Conservation (phyloP, 2,888 invertebrate species). For the Hemaris fuciformis region DNA sequence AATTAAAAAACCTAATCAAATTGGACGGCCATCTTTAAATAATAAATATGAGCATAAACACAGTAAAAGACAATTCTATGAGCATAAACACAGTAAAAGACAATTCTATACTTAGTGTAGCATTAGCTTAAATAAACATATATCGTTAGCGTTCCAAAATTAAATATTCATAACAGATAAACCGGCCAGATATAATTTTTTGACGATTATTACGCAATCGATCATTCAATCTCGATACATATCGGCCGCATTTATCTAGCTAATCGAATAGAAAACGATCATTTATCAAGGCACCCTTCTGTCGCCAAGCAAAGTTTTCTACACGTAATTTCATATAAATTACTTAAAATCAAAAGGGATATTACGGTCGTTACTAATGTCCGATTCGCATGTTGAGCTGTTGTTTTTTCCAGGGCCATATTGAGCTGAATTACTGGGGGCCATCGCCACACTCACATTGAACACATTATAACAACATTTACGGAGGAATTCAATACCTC, state of each 20-base stretch:
- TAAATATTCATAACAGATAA: conserved; percentile 28
- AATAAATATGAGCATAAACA: no score
- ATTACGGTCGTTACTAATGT: conserved; percentile 68
- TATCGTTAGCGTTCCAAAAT: conserved; percentile 19
- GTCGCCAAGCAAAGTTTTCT: conserved; percentile 50
- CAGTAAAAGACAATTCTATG: no score
- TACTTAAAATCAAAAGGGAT: conserved; percentile 79
- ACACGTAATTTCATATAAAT: conserved; percentile 73
- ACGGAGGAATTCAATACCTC: no score
- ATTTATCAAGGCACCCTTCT: conserved; percentile 63
- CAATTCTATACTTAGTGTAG: no score
- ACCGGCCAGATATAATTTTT: conserved; percentile 24
- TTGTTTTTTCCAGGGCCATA: conserved; percentile 37
- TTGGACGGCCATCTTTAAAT: no score
- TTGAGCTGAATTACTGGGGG: background rate
- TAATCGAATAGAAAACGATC: conserved; percentile 71
- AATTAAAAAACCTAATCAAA: no score
- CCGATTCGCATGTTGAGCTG: conserved; percentile 71
- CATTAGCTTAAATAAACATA: background rate
- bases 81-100: no score
- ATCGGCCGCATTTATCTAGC: conserved; percentile 57
- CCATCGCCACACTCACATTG: background rate
- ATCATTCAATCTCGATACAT: conserved; percentile 59
- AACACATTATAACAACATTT: background rate
- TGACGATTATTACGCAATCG: conserved; percentile 60